Percentiles rank a stretch among this genome's conserved stretches.
Evolutionary conservation across 2,888 invertebrate genomes (phyloP).

Genomic region (Limnephilus auricula): DNA sequence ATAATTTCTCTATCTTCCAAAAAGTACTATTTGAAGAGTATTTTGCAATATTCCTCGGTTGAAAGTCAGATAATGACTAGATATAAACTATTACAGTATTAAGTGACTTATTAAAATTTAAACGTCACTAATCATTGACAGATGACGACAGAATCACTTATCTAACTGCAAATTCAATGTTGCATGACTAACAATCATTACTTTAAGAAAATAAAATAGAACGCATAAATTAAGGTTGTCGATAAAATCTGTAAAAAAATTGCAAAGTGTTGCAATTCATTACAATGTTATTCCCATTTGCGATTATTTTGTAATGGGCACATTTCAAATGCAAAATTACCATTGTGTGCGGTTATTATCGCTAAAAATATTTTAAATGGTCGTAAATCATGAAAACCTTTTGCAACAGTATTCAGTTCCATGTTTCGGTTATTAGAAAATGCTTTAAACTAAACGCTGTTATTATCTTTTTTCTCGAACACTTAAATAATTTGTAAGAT

Average conservation of each 20-base stretch:
- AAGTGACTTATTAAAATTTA: not conserved
- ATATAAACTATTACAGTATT: not conserved
- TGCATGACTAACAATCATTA: not conserved
- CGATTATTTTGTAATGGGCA: not conserved
- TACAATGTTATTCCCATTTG: not conserved
- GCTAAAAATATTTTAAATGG: not conserved
- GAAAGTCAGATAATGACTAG: not conserved
- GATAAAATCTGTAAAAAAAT: not conserved
- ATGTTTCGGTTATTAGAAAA: not conserved
- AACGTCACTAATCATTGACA: constrained; percentile 2
- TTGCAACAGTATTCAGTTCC: not conserved
- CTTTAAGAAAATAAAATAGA: not conserved
- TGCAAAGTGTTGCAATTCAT: not conserved
- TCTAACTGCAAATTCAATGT: not conserved
- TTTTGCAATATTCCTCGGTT: not conserved
- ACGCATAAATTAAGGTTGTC: not conserved
- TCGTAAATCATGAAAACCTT: not conserved
- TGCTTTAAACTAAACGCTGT: not conserved
- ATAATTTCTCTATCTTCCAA: not conserved
- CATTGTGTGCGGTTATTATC: not conserved
- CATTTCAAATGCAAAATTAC: not conserved
- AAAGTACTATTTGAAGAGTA: not conserved
- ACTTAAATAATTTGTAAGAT: no score
- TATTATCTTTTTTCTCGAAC: not conserved
- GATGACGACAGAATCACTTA: not conserved